Percentiles rank a stretch among this genome's conserved stretches.
Evolutionary conservation across 2,113 vertebrate genomes (phyloP).

Genomic region (Microcebus lehilahytsara): DNA sequence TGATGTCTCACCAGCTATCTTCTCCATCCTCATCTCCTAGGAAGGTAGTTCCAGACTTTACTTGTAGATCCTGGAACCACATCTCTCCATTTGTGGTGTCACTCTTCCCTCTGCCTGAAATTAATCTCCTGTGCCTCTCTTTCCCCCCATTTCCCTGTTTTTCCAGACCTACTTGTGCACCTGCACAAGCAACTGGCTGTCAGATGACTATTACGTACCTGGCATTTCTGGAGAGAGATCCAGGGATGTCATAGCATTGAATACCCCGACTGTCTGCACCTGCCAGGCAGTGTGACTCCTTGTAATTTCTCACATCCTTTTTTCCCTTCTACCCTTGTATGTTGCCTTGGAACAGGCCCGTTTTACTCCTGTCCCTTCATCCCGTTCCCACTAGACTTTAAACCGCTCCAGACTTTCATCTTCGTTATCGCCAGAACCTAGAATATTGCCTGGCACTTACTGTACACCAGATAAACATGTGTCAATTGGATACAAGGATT

Average conservation of each 20-base stretch:
- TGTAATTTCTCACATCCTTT: neutral
- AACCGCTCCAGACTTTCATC: neutral
- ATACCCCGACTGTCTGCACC: neutral
- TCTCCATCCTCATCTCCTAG: neutral
- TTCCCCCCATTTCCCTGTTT: neutral
- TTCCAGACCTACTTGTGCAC: neutral
- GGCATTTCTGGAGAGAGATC: neutral
- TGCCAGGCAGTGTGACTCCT: neutral
- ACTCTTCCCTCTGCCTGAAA: neutral
- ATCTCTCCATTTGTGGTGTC: neutral
- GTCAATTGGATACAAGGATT: too few species aligned
- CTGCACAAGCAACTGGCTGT: neutral
- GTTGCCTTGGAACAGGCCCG: neutral
- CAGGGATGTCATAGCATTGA: neutral
- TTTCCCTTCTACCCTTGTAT: neutral
- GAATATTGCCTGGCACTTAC: neutral
- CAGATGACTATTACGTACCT: neutral
- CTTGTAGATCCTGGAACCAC: neutral
- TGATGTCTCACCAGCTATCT: neutral
- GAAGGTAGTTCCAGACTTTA: neutral
- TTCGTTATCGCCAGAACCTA: neutral
- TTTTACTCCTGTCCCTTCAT: neutral
- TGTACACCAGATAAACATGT: neutral
- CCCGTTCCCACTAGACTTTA: neutral
- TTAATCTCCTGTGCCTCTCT: neutral